A percentile compares a stretch with the other conserved stretches of the same genome.
These are phyloP conservation scores for Amaurobius ferox DNA, from an alignment of 2,888 invertebrate species.

Conservation along the genomic window DNA sequence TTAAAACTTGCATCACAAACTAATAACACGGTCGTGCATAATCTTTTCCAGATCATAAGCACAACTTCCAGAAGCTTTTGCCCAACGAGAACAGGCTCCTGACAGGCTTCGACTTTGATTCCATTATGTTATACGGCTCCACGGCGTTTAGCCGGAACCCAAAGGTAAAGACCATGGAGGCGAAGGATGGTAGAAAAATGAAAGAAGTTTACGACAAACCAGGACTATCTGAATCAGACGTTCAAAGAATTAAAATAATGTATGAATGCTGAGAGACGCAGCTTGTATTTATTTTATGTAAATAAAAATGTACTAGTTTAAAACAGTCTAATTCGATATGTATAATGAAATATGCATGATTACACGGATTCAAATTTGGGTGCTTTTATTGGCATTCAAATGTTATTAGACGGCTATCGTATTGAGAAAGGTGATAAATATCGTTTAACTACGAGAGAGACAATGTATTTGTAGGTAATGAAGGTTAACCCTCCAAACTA, in stretches of 20 bases:
- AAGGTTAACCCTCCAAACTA: too few relatives aligned
- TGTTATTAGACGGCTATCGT: too few relatives aligned
- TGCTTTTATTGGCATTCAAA: too few relatives aligned
- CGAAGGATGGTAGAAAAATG: slow-evolving; percentile 5
- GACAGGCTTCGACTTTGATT: slow-evolving; percentile 77
- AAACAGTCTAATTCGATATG: too few relatives aligned
- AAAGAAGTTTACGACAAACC: slow-evolving; percentile 18
- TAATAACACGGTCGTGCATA: too few relatives aligned
- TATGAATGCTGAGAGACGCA: slow-evolving; percentile 20
- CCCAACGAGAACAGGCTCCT: slow-evolving; percentile 6
- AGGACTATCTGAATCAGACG: background rate
- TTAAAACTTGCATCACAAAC: too few relatives aligned
- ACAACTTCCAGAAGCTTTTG: slow-evolving; percentile 8
- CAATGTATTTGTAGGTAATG: too few relatives aligned
- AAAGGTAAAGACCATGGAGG: background rate
- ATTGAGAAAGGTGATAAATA: too few relatives aligned
- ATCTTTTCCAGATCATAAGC: background rate
- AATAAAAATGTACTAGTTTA: background rate
- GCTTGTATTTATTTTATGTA: too few relatives aligned
- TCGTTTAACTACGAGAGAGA: too few relatives aligned
- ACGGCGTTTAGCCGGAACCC: slow-evolving; percentile 78
- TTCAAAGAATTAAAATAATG: background rate
- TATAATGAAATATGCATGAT: too few relatives aligned
- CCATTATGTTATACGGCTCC: slow-evolving; percentile 79
- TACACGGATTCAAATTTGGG: too few relatives aligned